phyloP scores from a whole-genome alignment of 2,113 vertebrate species.

The Eclectus roratus region DNA sequence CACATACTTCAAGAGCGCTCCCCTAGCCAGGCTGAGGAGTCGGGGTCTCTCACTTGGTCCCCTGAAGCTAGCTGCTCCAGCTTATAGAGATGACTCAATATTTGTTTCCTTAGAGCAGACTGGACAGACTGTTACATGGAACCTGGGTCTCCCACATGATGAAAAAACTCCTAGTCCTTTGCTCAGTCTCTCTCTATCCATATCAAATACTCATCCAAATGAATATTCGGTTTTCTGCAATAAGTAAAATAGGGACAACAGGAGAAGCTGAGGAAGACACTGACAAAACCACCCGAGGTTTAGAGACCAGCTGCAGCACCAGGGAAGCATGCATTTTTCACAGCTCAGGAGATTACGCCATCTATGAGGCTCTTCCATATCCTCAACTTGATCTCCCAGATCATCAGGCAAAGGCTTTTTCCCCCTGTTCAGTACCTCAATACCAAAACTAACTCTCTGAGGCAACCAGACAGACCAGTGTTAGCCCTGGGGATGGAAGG shows the following conservation, averaged over 20 bases:
- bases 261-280: not conserved
- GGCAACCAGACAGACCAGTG: not conserved
- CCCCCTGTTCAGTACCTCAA: not conserved
- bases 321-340: not conserved
- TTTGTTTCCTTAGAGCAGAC: fast-evolving
- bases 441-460: not conserved
- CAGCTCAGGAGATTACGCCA: not conserved
- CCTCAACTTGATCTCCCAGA: not conserved
- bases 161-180: not conserved
- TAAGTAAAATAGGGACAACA: not conserved
- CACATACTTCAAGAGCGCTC: not conserved
- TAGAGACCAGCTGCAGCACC: not conserved
- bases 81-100: not conserved
- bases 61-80: not conserved
- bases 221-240: not conserved
- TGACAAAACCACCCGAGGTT: not conserved
- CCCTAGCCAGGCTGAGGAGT: not conserved
- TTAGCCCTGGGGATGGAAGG: not conserved
- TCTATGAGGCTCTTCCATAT: not conserved
- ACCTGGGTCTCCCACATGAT: not conserved
- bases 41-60: not conserved
- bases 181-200: not conserved
- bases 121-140: not conserved
- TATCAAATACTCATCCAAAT: not conserved
- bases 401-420: not conserved